phyloP scores from a whole-genome alignment of 2,113 vertebrate species.

The Brachyhypopomus occidentalis region DNA sequence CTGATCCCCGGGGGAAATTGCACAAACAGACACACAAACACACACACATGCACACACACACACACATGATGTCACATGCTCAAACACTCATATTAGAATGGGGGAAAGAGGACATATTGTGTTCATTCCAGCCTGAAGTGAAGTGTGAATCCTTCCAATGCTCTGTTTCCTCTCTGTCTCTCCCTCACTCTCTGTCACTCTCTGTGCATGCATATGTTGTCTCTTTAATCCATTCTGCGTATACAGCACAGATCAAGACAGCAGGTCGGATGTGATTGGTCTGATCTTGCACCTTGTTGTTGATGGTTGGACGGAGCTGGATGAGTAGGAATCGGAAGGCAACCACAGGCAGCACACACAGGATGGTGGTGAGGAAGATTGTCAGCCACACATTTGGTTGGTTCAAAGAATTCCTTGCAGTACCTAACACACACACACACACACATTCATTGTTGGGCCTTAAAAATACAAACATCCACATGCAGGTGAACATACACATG shows the following conservation, averaged over 20 bases:
- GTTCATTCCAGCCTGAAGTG: too few species aligned
- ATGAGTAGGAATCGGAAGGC: constrained; percentile 79
- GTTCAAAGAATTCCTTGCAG: constrained; percentile 84
- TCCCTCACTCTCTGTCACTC: not conserved
- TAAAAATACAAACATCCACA: not conserved
- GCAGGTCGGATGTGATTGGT: too few species aligned
- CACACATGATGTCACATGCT: too few species aligned
- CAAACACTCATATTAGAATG: too few species aligned
- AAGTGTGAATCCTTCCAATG: too few species aligned
- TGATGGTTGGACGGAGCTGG: constrained; percentile 78
- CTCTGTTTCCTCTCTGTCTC: not conserved
- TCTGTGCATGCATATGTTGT: not conserved
- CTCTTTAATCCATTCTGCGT: too few species aligned
- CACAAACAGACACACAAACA: too few species aligned
- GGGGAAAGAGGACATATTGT: too few species aligned
- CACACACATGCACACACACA: too few species aligned
- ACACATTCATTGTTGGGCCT: not conserved
- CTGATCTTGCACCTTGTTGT: constrained; percentile 79
- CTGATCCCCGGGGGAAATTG: too few species aligned
- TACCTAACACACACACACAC: constrained; percentile 72
- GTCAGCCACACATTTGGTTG: constrained; percentile 88
- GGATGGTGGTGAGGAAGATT: constrained; percentile 79
- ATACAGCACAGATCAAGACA: too few species aligned
- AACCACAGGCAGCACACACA: constrained; percentile 83
- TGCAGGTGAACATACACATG: not conserved